Evolutionary conservation across 2,888 invertebrate species (phyloP), one percentile per base, ranked within the genome.

Genomic region (Xestia c-nigrum): DNA sequence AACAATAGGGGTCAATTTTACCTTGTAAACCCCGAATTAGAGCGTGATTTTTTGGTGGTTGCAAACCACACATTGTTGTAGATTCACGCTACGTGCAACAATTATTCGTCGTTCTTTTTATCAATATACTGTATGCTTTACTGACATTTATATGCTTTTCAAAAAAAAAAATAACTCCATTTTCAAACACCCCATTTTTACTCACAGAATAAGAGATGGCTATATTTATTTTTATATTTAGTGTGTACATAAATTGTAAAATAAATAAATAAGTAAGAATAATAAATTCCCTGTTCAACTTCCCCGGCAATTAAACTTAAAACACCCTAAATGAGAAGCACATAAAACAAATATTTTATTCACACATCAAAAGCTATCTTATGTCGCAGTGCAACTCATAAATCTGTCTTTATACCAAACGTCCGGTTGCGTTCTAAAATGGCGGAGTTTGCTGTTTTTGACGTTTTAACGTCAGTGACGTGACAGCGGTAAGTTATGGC

Each of bases 381-480:
- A 81, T 83, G 86, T 84, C 76, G 82, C 64, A 78, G 84, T 78
- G 72, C 76, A 84, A 82, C 75, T 81, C 81, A 84, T 75, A 87
- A 88, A 84, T 87, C 76, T 72, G 87, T 67, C 80, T 78, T 86
- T 79, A 80, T 55, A 76, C 66, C 43, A 71, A 88, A 85, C 80
- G 79, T 86, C 87, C 80, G 80, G 78, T 80, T 52, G 46, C 69
- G 80, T 80, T 68, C 79, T 76, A 75, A 85, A 85, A 85, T 66
- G 75, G 86, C 85, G 66, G 64, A 24, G 72, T 50, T 64, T 64
- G 43, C 83, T 86, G 88, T 85, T 86, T 87, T 88, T 87, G 87
- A 87, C 87, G 76, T 86, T 88, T 88, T 88, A 81, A 82, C 88
- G 87, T 80, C 68, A 69, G 69, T 77, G 86, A 85, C 86, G 77